A percentile compares a stretch with the other conserved stretches of the same genome.
Conservation (phyloP, 2,888 invertebrate species). For the Caenorhabditis sp. region DNA sequence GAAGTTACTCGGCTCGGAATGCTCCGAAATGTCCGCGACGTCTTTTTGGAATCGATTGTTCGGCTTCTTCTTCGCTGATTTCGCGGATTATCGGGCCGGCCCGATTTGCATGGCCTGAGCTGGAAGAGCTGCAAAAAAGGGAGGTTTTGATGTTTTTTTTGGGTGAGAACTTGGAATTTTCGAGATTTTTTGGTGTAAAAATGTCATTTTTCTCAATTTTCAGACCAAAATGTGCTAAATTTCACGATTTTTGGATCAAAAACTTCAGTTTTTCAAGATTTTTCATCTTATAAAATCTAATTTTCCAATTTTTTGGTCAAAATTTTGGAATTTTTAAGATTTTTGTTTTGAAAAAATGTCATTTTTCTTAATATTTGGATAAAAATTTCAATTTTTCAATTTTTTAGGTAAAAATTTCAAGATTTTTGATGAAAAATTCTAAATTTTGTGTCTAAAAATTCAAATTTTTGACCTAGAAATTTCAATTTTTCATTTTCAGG, state of each 20-base stretch:
- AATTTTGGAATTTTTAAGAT: too few relatives aligned
- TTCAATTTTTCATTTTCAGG: too few relatives aligned
- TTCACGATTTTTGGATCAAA: not conserved
- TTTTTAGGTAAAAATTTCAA: too few relatives aligned
- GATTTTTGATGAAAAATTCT: too few relatives aligned
- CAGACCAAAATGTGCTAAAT: not conserved
- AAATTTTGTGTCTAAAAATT: too few relatives aligned
- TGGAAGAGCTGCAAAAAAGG: not conserved
- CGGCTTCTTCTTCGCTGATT: slow-evolving; percentile 67
- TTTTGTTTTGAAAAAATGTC: too few relatives aligned
- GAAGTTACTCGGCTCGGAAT: not conserved
- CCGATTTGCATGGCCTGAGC: not conserved
- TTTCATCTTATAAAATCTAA: too few relatives aligned
- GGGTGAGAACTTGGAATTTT: not conserved
- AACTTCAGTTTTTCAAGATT: not conserved
- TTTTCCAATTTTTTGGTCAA: not conserved
- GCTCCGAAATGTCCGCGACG: slow-evolving; percentile 42
- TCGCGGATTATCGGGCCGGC: slow-evolving; percentile 62
- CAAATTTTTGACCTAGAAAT: too few relatives aligned
- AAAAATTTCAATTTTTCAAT: too few relatives aligned
- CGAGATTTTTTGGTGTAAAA: not conserved
- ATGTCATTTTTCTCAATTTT: too few relatives aligned
- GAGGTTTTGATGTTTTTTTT: not conserved
- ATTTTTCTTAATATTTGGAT: too few relatives aligned
- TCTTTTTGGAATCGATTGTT: slow-evolving; percentile 54